Base-by-base conservation (phyloP, 2,797 vertebrate genomes). In the Amblyraja radiata region DNA sequence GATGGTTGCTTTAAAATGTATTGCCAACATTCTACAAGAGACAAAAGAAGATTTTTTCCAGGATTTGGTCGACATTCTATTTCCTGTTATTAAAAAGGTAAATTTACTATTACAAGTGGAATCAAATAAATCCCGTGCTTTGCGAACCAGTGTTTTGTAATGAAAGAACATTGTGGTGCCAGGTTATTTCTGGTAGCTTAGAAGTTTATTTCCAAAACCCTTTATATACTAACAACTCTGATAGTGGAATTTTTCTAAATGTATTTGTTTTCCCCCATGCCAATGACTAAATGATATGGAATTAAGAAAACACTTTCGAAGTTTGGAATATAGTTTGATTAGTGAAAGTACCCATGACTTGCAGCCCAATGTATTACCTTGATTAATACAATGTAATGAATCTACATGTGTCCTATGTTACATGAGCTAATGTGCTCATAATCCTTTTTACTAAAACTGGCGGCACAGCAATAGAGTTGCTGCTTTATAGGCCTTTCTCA, bases 41-140 rank as follows among this genome's bases (percentile, higher is more conserved):
- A 98, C 97, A 61, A 95, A 97, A 95, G 97, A 98, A 94, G 98
- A 99, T 94, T 96, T 96, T 3, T 99, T 99, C 95, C 96, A 96
- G 65, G 96, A 98, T 93, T 94, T 99, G 95, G 95, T 97, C 0
- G 97, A 98, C 76, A 97, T 99, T 92, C 93, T 99, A 93, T 97
- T 99, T 94, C 98, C 98, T 92, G 95, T 99, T 93, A 98, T 99
- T 95, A 98, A 97, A 95, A 99, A 99, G 98, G 99, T 99, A 95
- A 74, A 94, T 58, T 91, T 28, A 32, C 23, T 90, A 74, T 39
- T 16, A 4, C 63, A 65, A 32, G 54, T 36, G n/a, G 16, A 68
- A 32, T 21, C 7, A 0, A 32, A 1, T n/a, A 88, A 68, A 18
- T 36, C 16, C 32, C 7, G 0, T 68, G 63, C 14, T 18, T 61